phyloP scores from a whole-genome alignment of 2,113 vertebrate genomes.

The Sinocyclocheilus anshuiensis region DNA sequence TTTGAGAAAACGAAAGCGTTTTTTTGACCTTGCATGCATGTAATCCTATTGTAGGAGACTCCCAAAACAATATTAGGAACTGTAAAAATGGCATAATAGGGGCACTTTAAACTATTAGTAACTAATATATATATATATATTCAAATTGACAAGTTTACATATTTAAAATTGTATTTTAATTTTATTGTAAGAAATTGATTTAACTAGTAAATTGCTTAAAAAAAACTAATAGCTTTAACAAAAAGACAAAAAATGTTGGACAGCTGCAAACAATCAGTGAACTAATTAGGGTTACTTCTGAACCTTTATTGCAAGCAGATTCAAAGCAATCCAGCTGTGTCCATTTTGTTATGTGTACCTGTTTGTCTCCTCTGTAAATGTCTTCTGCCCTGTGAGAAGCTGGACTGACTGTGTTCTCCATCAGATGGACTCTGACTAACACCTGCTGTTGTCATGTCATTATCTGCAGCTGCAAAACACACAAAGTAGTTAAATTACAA shows the following conservation, averaged over 20 bases:
- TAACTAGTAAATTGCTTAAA: no score
- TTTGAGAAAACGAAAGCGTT: no score
- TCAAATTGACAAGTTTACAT: neutral
- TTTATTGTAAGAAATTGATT: neutral
- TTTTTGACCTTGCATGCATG: no score
- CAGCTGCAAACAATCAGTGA: neutral
- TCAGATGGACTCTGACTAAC: slow-evolving; percentile 75
- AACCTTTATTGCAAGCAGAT: neutral
- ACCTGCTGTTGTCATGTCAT: slow-evolving; percentile 81
- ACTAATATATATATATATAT: no score
- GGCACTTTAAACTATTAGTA: no score
- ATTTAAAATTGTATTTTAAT: neutral
- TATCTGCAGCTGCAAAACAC: slow-evolving; percentile 73
- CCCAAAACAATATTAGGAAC: no score
- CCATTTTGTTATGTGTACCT: slow-evolving; percentile 55
- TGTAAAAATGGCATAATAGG: no score
- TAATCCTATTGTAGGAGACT: no score
- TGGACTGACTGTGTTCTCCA: slow-evolving; percentile 77
- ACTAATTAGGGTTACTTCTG: neutral
- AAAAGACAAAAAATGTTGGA: neutral
- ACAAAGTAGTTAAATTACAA: slow-evolving; percentile 25
- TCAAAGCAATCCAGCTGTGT: neutral
- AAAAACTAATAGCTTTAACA: no score
- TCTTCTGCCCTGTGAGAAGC: slow-evolving; percentile 70
- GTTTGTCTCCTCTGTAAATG: slow-evolving; percentile 78